Conservation (phyloP, 1,140 invertebrate species). For the Proctacanthus coquilletti region DNA sequence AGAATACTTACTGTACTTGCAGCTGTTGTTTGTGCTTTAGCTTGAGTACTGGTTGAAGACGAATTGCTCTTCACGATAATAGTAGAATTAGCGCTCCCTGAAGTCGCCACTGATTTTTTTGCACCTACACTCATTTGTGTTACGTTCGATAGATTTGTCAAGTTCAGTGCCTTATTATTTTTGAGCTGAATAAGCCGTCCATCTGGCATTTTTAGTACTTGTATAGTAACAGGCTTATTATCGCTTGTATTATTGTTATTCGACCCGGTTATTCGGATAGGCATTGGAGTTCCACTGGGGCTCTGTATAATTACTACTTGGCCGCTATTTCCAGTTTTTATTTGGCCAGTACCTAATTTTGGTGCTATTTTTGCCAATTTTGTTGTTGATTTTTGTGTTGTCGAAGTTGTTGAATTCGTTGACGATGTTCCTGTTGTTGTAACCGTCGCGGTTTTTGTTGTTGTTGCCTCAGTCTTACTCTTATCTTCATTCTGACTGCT, state of each 20-base stretch:
- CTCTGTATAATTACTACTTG: background rate
- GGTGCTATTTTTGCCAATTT: conserved; percentile 6
- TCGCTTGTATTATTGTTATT: background rate
- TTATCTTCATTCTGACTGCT: conserved; percentile 7
- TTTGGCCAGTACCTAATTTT: conserved; percentile 8
- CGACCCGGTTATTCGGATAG: background rate
- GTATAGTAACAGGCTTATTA: background rate
- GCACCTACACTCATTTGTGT: background rate
- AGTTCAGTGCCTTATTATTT: background rate
- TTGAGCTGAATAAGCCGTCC: background rate
- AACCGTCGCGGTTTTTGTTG: too few species aligned
- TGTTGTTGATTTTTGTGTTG: too few species aligned
- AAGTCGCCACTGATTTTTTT: background rate
- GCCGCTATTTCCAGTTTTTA: conserved; percentile 8
- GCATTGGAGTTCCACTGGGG: background rate
- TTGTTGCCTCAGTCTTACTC: background rate
- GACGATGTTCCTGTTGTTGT: too few species aligned
- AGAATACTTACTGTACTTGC: too few species aligned
- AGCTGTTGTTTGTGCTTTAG: too few species aligned
- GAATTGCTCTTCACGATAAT: too few species aligned
- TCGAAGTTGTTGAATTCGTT: too few species aligned
- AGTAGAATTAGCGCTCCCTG: too few species aligned
- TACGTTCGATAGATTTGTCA: background rate
- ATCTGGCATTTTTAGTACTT: background rate
- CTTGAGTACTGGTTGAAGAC: too few species aligned